phyloP scores from a whole-genome alignment of 2,888 invertebrate genomes.

The Gastracanthus pulcherrimus region DNA sequence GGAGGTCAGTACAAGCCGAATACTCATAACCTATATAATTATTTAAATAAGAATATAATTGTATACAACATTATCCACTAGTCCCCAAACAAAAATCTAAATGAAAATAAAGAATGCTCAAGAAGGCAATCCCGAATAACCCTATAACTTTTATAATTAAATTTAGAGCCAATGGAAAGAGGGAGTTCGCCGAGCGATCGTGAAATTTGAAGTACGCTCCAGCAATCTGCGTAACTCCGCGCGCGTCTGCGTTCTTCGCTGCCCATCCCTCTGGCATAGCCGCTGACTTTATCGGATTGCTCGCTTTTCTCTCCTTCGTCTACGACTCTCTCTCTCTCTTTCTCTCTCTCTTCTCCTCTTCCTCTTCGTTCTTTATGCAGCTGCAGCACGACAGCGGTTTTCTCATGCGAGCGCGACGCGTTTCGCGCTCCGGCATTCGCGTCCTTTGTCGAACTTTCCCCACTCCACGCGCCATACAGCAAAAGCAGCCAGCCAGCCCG shows the following conservation, averaged over 20 bases:
- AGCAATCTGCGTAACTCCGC: slow-evolving; percentile 53
- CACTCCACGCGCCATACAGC: not conserved
- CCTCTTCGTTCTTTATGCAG: slow-evolving; percentile 1
- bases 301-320: slow-evolving; percentile 18
- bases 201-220: slow-evolving; percentile 53
- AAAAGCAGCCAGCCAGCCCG: not conserved
- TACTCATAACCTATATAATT: too few species aligned
- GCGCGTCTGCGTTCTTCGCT: not conserved
- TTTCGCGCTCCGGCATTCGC: slow-evolving; percentile 14
- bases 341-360: slow-evolving; percentile 2
- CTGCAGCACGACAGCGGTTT: not conserved
- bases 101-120: too few species aligned
- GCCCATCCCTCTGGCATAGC: not conserved
- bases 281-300: slow-evolving; percentile 38
- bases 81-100: too few species aligned
- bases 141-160: slow-evolving; percentile 52
- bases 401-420: slow-evolving; percentile 2
- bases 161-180: slow-evolving; percentile 13
- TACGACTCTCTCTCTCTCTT: not conserved
- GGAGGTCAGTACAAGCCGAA: too few species aligned
- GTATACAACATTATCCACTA: too few species aligned
- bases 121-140: slow-evolving; percentile 20
- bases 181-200: not conserved
- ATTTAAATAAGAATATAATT: too few species aligned
- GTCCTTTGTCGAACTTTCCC: slow-evolving; percentile 53